phyloP scores from a whole-genome alignment of 1,140 invertebrate species.

The Vanessa tameamea region DNA sequence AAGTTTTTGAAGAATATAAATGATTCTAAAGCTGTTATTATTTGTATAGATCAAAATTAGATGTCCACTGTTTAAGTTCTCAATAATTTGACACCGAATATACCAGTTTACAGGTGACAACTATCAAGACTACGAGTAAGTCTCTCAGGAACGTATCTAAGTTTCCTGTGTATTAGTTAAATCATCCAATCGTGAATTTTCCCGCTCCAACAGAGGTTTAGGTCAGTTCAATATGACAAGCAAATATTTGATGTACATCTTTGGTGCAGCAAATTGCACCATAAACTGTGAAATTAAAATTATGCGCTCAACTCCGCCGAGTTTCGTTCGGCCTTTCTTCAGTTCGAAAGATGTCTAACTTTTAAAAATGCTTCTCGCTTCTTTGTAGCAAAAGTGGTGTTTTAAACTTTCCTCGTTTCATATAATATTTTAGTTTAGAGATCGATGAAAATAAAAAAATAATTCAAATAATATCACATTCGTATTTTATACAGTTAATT shows the following conservation, averaged over 20 bases:
- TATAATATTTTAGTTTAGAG: conserved; percentile 12
- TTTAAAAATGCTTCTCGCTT: conserved; percentile 28
- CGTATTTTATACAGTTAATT: too few relatives aligned
- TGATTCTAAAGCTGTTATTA: too few relatives aligned
- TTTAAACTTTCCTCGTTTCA: conserved; percentile 27
- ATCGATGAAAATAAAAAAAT: not conserved
- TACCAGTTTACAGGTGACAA: not conserved
- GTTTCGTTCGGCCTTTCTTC: conserved; percentile 10
- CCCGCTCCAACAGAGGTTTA: conserved; percentile 7
- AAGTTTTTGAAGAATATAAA: too few relatives aligned
- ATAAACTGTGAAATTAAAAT: conserved; percentile 11
- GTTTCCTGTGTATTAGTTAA: conserved; percentile 11
- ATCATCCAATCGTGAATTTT: conserved; percentile 9
- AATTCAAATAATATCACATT: not conserved
- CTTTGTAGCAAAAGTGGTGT: conserved; percentile 19
- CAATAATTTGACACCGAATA: not conserved
- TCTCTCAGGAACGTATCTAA: conserved; percentile 8
- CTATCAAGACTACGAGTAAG: not conserved
- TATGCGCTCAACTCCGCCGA: conserved; percentile 6
- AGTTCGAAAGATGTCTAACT: conserved; percentile 23
- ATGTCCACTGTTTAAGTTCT: too few relatives aligned
- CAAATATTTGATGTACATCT: conserved; percentile 17
- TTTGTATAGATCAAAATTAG: too few relatives aligned
- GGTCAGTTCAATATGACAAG: conserved; percentile 11
- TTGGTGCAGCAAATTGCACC: conserved; percentile 9